Evolutionary conservation across 2,797 vertebrate species (phyloP), one percentile per base, ranked within the genome.

Genomic region (Acanthiza pusilla): DNA sequence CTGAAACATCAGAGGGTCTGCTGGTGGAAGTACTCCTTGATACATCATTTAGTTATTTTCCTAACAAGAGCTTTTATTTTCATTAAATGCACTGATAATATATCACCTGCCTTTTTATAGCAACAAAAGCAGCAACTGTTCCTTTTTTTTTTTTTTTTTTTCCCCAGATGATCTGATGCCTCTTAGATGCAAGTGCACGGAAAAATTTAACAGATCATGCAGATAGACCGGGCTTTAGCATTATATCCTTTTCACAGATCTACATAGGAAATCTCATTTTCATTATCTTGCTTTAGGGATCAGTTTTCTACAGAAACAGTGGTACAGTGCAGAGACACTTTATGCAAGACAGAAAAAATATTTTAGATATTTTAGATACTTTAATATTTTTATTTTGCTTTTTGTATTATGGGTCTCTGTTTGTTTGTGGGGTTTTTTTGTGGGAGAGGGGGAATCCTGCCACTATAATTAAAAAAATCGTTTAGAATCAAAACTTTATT

Each of bases 361-460:
- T 16, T 50, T 50, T 26, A 0, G 3, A 7, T 77, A 34, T 29
- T 81, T 76, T 48, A 32, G 6, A 38, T 32, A 7, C 9, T 71
- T 81, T 45, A 50, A 26, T 67, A 34, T 27, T 72, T 74, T 55
- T 51, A 26, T 57, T 75, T 71, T 8, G 3, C 2, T 57, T 89
- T 80, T 68, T 77, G 5, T 50, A 30, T 36, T 85, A 79, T 40
- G 8, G 1, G 3, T 55, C 2, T 61, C 13, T 51, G 22, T 60
- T 34, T 43, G 4, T 32, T 40, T 54, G 11, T 8, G 6, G 1
- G 36, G 36, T 36, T 0, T 30, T 51, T 53, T 65, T 53, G 7
- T 19, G 45, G 7, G 2, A 43, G 14, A 29, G 2, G 1, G 4
- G 4, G 3, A 58, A 55, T 45, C 12, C 7, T 83, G 10, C 47